Evolutionary conservation across 1,140 invertebrate genomes (phyloP).

Genomic region (Drepana arcuata): DNA sequence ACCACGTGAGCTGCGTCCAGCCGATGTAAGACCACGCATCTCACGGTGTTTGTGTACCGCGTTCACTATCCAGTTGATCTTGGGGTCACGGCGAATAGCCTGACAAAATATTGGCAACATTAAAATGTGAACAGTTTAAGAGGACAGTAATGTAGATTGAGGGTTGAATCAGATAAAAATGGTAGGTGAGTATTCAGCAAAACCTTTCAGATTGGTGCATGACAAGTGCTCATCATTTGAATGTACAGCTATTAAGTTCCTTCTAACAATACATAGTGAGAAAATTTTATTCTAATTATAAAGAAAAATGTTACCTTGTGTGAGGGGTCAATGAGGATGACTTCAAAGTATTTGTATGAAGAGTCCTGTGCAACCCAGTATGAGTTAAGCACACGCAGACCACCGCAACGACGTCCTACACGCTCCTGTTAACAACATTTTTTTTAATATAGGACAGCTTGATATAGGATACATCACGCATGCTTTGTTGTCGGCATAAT

Average conservation of each 20-base stretch:
- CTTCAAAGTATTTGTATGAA: slow-evolving; percentile 99
- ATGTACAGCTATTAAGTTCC: not conserved
- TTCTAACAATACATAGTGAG: not conserved
- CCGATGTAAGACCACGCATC: slow-evolving; percentile 96
- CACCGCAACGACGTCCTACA: slow-evolving; percentile 93
- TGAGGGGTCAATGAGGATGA: slow-evolving; percentile 94
- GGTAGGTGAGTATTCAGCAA: not conserved
- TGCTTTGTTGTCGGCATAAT: too few species aligned
- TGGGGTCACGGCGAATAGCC: slow-evolving; percentile 95
- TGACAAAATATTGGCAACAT: slow-evolving; percentile 64
- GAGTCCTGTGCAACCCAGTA: slow-evolving; percentile 99
- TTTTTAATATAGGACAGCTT: too few species aligned
- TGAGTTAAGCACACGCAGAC: slow-evolving; percentile 95
- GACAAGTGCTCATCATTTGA: slow-evolving; percentile 2
- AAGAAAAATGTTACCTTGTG: slow-evolving; percentile 83
- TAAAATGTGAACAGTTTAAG: too few species aligned
- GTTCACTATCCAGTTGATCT: slow-evolving; percentile 98
- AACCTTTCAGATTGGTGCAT: not conserved
- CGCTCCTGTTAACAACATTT: slow-evolving; percentile 87
- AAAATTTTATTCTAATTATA: not conserved
- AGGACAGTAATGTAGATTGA: too few species aligned
- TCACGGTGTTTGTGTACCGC: slow-evolving; percentile 99
- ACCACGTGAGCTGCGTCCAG: slow-evolving; percentile 95
- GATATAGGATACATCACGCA: too few species aligned
- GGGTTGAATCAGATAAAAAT: slow-evolving; percentile 44